phyloP scores from a whole-genome alignment of 2,797 vertebrate species.

The Atherinosoma microstoma region DNA sequence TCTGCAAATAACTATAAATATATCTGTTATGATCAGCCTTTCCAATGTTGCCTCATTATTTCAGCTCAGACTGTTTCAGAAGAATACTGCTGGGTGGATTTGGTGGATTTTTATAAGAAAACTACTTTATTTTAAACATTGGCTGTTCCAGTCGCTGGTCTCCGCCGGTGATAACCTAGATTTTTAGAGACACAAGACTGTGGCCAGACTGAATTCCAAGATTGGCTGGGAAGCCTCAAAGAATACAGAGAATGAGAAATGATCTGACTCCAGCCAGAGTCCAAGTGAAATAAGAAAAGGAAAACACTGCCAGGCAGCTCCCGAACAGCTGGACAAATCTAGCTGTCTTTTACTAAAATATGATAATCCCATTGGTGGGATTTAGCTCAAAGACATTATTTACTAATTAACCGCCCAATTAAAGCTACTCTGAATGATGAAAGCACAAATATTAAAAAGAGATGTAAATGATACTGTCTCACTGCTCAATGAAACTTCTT shows the following conservation, averaged over 20 bases:
- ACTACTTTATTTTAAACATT: constrained; percentile 14
- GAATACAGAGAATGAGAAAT: constrained; percentile 15
- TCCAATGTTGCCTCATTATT: not conserved
- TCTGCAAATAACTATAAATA: not conserved
- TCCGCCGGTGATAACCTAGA: constrained; percentile 10
- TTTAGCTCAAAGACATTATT: too few relatives aligned
- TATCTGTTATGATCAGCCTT: not conserved
- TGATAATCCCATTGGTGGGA: not conserved
- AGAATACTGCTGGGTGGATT: constrained; percentile 3
- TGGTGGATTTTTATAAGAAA: constrained; percentile 7
- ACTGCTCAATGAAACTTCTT: constrained; percentile 8
- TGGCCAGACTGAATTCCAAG: constrained; percentile 14
- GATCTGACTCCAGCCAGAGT: constrained; percentile 4
- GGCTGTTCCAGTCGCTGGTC: not conserved
- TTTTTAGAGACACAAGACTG: constrained; percentile 15
- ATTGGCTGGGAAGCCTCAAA: constrained; percentile 2
- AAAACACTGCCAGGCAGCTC: not conserved
- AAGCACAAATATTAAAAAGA: constrained; percentile 16
- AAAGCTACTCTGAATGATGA: not conserved
- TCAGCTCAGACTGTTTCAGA: not conserved
- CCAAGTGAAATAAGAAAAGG: not conserved
- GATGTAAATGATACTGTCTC: constrained; percentile 16
- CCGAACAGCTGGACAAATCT: not conserved
- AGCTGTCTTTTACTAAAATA: not conserved
- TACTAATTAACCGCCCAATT: not conserved